Conservation (phyloP, 1,140 invertebrate species). For the Lordiphosa stackelbergi region DNA sequence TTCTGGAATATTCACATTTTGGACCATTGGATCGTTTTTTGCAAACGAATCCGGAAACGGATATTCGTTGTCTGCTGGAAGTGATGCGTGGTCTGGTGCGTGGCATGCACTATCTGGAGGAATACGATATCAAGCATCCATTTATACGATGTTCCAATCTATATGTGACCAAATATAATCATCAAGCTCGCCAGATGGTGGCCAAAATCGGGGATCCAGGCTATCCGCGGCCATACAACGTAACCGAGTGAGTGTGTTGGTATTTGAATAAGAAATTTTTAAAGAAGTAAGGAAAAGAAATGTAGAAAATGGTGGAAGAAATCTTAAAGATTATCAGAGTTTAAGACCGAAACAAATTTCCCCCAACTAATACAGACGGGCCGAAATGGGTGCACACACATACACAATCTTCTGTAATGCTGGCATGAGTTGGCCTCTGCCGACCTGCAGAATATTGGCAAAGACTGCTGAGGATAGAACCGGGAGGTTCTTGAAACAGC, state of each 20-base stretch:
- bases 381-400: too few relatives aligned
- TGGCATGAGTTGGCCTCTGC: too few relatives aligned
- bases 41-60: constrained; percentile 78
- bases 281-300: too few relatives aligned
- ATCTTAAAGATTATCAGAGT: too few relatives aligned
- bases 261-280: background rate
- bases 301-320: too few relatives aligned
- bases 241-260: constrained; percentile 52
- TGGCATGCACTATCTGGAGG: constrained; percentile 82
- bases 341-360: too few relatives aligned
- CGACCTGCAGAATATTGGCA: too few relatives aligned
- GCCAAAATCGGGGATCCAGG: constrained; percentile 90
- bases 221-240: constrained; percentile 78
- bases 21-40: constrained; percentile 89
- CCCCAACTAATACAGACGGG: too few relatives aligned
- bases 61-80: constrained; percentile 86
- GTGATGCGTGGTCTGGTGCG: constrained; percentile 86
- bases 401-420: too few relatives aligned
- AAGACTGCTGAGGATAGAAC: too few relatives aligned
- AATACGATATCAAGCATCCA: constrained; percentile 89
- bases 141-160: constrained; percentile 90
- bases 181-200: constrained; percentile 79
- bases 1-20: constrained; percentile 87
- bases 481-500: too few relatives aligned
- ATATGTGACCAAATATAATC: constrained; percentile 81